Conservation (phyloP, 2,888 invertebrate genomes). For the Patella ulyssiponensis region DNA sequence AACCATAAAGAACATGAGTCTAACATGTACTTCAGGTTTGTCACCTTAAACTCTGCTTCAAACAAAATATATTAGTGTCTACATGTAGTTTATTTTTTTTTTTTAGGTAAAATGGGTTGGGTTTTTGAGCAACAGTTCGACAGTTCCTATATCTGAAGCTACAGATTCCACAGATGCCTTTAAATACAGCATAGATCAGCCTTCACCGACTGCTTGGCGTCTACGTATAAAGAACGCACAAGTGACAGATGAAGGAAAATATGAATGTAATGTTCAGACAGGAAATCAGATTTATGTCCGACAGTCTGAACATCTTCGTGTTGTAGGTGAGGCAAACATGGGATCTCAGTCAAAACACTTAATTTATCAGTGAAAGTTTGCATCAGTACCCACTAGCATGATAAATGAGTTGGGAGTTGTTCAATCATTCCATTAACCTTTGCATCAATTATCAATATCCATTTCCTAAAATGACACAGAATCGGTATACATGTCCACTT, state of each 20-base stretch:
- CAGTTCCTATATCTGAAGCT: slow-evolving; percentile 46
- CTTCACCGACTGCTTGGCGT: slow-evolving; percentile 60
- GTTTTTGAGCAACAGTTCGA: not conserved
- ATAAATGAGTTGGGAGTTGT: not conserved
- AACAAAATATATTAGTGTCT: not conserved
- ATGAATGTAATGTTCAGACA: slow-evolving; percentile 58
- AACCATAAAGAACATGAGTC: too few relatives aligned
- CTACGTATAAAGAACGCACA: slow-evolving; percentile 61
- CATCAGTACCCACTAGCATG: not conserved
- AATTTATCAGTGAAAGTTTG: not conserved
- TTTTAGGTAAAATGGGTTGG: slow-evolving; percentile 36
- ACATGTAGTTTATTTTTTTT: not conserved
- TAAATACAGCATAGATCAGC: slow-evolving; percentile 59
- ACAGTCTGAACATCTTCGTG: slow-evolving; percentile 43
- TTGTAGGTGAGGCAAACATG: slow-evolving; percentile 41
- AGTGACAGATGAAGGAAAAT: slow-evolving; percentile 54
- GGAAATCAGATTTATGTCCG: slow-evolving; percentile 52
- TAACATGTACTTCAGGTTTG: too few relatives aligned
- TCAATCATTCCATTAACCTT: too few relatives aligned
- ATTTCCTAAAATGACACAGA: too few relatives aligned
- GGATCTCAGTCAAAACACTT: not conserved
- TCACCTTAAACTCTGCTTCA: not conserved
- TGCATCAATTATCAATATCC: too few relatives aligned
- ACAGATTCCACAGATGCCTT: slow-evolving; percentile 57
- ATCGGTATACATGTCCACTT: too few relatives aligned